A percentile compares a stretch with the other conserved stretches of the same genome.
Conservation (phyloP, 2,113 vertebrate genomes). For the Lagopus muta region DNA sequence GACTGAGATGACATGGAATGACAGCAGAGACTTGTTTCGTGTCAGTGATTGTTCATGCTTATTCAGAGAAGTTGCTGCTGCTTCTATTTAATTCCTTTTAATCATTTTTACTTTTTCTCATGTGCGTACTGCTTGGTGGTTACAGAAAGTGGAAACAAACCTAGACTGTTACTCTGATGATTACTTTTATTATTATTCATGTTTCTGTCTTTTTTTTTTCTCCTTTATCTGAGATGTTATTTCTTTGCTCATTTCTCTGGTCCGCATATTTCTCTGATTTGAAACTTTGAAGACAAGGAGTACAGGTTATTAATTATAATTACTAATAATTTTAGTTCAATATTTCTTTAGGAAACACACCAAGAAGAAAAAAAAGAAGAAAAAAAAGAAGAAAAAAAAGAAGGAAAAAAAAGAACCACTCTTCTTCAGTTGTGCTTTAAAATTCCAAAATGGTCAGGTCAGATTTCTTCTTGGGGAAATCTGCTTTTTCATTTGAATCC, state of each 20-base stretch:
- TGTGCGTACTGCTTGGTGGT: neutral
- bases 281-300: neutral
- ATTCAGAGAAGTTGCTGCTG: conserved; percentile 3
- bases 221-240: accelerated
- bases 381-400: too few relatives aligned
- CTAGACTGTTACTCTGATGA: neutral
- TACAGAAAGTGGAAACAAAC: conserved; percentile 24
- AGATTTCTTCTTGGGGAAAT: neutral
- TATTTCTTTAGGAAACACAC: neutral
- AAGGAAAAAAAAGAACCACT: too few relatives aligned
- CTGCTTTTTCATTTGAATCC: neutral
- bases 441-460: neutral
- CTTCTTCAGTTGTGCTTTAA: neutral
- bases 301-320: neutral
- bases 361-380: neutral
- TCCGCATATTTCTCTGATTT: neutral
- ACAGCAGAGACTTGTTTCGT: neutral
- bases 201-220: accelerated
- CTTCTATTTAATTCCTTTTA: conserved; percentile 27
- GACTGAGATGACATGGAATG: neutral
- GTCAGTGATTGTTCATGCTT: conserved; percentile 20
- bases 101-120: conserved; percentile 34
- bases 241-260: neutral
- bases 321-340: neutral
- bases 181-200: neutral